Base-by-base conservation (phyloP, 2,113 vertebrate species). In the Lepisosteus osseus region DNA sequence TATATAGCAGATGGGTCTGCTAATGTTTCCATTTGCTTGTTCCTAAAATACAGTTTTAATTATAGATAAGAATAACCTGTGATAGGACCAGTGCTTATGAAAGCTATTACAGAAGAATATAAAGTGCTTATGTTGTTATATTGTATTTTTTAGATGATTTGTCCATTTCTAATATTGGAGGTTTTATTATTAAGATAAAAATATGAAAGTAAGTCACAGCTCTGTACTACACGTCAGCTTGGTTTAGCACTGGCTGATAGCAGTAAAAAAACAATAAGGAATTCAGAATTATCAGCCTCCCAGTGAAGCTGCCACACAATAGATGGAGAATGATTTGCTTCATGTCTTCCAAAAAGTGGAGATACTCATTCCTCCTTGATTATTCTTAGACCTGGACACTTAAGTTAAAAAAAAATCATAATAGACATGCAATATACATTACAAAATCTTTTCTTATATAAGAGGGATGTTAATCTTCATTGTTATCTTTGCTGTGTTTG, bases 21-120 rank as follows among this genome's bases (percentile, higher is more conserved):
- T 83, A 83, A 86, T 84, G 82, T 80, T 76, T 78, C 78, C 81
- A 84, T 88, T 84, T 86, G 76, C 81, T 84, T 82, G 81, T 81
- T 77, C 81, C 78, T 83, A 86, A 85, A 88, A 86, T 83, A 82
- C 76, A 78, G 79, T 85, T 87, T 86, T 88, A 88, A 90, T 87
- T 87, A 85, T 86, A 88, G 84, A 90, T 89, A 88, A 89, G 77
- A 69, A 75, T 69, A 75, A 83, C 79, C 76, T 83, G 76, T 72
- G 80, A 80, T 83, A 80, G 76, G 72, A 72, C 70, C 73, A 77
- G 65, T 67, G 77, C 74, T 59, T 59, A 59, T 59, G 56, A 64
- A 57, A 69, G 75, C 74, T 73, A n/a, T 68, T 69, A 72, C 70
- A 75, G 68, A 72, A 65, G 68, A 67, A 70, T 71, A 68, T 68